These are phyloP conservation scores for Lathronympha strigana DNA, from an alignment of 2,888 invertebrate genomes.

Conservation along the genomic window DNA sequence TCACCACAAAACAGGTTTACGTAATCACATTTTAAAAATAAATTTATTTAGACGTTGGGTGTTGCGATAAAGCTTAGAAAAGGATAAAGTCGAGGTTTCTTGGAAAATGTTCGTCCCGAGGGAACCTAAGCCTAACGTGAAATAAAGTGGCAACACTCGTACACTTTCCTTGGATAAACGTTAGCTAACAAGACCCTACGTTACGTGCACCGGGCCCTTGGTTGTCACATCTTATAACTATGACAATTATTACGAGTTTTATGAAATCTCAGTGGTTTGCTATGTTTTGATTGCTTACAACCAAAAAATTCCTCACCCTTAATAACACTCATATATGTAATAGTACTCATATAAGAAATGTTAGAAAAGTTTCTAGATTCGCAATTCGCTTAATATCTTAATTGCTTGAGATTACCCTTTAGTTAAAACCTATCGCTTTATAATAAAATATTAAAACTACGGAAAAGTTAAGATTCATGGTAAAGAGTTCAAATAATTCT, in stretches of 20 bases:
- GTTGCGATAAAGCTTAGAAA: conserved; percentile 19
- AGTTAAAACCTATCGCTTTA: too few relatives aligned
- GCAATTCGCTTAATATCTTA: too few relatives aligned
- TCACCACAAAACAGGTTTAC: conserved; percentile 4
- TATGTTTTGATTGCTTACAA: neutral
- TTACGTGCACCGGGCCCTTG: neutral
- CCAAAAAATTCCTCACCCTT: too few relatives aligned
- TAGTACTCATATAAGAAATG: too few relatives aligned
- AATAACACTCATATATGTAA: too few relatives aligned
- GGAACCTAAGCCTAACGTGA: conserved; percentile 24
- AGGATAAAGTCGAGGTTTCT: conserved; percentile 21
- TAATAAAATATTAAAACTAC: too few relatives aligned
- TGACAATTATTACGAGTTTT: conserved; percentile 4
- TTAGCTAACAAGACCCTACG: conserved; percentile 19
- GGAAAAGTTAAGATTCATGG: too few relatives aligned
- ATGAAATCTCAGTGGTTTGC: neutral
- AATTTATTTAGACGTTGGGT: conserved; percentile 17
- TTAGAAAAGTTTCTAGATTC: too few relatives aligned
- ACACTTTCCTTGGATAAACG: conserved; percentile 28
- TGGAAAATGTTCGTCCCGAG: conserved; percentile 17
- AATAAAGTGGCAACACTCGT: conserved; percentile 32
- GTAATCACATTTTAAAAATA: conserved; percentile 21
- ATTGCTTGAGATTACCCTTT: too few relatives aligned
- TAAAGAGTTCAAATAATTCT: too few relatives aligned
- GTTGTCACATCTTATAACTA: conserved; percentile 11